phyloP scores from a whole-genome alignment of 2,888 invertebrate genomes.

The Mylabris sibirica region DNA sequence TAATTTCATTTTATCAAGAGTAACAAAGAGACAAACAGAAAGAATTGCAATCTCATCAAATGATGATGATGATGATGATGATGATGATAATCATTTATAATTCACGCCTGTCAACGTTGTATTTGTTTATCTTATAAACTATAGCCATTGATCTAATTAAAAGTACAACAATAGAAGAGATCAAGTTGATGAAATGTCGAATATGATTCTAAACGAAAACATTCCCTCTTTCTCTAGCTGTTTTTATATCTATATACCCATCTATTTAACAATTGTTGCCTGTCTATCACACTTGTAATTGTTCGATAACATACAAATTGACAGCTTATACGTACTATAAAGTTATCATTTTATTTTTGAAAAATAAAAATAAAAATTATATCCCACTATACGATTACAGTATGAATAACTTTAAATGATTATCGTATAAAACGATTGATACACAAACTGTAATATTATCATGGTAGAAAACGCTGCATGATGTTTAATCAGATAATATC shows the following conservation, averaged over 20 bases:
- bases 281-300: slow-evolving; percentile 60
- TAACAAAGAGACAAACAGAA: not conserved
- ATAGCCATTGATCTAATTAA: slow-evolving; percentile 10
- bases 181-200: slow-evolving; percentile 4
- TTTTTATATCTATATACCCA: slow-evolving; percentile 49
- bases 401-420: slow-evolving; percentile 38
- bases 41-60: slow-evolving; percentile 1
- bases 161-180: not conserved
- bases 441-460: slow-evolving; percentile 53
- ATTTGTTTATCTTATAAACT: slow-evolving; percentile 10
- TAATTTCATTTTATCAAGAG: not conserved
- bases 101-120: slow-evolving; percentile 7
- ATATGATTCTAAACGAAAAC: not conserved
- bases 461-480: slow-evolving; percentile 51
- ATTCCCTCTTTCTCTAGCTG: slow-evolving; percentile 41
- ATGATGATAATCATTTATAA: slow-evolving; percentile 10
- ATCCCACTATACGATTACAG: slow-evolving; percentile 53
- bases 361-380: slow-evolving; percentile 46
- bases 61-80: slow-evolving; percentile 1
- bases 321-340: slow-evolving; percentile 55
- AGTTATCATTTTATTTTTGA: slow-evolving; percentile 47
- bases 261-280: slow-evolving; percentile 59
- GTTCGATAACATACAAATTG: slow-evolving; percentile 60
- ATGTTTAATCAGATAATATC: slow-evolving; percentile 60
- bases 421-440: slow-evolving; percentile 39